Conservation (phyloP, 2,113 vertebrate species). For the Cyprinus carpio region DNA sequence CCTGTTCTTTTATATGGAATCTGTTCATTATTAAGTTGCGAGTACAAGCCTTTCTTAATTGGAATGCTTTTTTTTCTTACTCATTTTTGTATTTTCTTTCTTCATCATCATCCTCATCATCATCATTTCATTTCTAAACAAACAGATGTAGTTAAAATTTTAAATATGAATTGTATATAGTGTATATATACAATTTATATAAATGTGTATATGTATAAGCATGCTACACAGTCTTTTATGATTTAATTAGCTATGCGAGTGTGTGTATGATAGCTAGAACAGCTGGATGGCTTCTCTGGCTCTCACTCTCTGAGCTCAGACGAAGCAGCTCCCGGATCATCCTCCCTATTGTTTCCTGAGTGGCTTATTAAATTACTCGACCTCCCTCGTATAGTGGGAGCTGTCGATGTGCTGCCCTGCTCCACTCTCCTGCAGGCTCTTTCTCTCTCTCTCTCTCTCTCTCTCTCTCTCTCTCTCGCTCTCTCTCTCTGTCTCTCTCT, state of each 20-base stretch:
- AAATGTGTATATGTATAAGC: background rate
- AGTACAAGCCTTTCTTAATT: background rate
- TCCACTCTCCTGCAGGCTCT: constrained; percentile 32
- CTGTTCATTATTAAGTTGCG: constrained; percentile 20
- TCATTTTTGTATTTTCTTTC: background rate
- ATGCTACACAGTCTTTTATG: background rate
- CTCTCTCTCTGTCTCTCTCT: constrained; percentile 31
- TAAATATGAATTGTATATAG: too few relatives aligned
- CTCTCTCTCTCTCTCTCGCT: constrained; percentile 29
- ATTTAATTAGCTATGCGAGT: constrained; percentile 4
- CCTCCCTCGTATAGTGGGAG: constrained; percentile 30
- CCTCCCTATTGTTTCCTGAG: constrained; percentile 41
- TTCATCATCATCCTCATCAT: background rate
- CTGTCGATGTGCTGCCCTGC: constrained; percentile 30
- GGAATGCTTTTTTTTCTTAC: background rate
- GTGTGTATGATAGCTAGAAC: background rate
- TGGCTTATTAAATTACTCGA: constrained; percentile 45
- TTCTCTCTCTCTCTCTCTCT: constrained; percentile 33
- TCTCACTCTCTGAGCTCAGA: constrained; percentile 27
- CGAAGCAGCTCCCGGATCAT: constrained; percentile 35
- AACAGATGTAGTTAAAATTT: background rate
- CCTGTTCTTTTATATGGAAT: constrained; percentile 11
- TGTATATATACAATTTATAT: background rate
- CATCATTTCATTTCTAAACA: background rate
- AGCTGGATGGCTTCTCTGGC: constrained; percentile 32